A percentile compares a stretch with the other conserved stretches of the same genome.
phyloP scores from a whole-genome alignment of 1,140 invertebrate genomes.

The Cydia fagiglandana region DNA sequence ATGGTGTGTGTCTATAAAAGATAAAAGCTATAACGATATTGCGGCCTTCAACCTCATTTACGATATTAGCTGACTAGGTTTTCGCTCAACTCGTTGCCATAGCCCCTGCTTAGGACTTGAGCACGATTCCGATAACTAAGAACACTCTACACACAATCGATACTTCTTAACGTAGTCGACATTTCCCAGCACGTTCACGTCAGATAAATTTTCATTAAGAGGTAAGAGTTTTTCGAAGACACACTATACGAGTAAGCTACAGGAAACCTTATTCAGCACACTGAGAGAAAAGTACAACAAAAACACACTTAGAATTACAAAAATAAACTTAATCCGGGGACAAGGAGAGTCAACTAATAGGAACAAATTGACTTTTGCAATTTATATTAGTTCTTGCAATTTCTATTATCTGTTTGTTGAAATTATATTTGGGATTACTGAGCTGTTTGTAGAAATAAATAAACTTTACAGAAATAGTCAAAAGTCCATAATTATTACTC shows the following conservation, averaged over 20 bases:
- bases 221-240: neutral
- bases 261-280: neutral
- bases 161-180: slow-evolving; percentile 25
- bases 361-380: no score
- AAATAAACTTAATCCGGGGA: no score
- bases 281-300: no score
- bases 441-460: no score
- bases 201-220: slow-evolving; percentile 1
- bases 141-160: slow-evolving; percentile 22
- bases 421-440: no score
- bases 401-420: no score
- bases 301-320: no score
- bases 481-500: no score
- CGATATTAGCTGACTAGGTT: slow-evolving; percentile 25
- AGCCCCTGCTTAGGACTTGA: slow-evolving; percentile 5
- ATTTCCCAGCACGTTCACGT: neutral
- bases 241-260: neutral
- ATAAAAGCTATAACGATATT: neutral
- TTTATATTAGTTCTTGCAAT: no score
- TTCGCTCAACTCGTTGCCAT: slow-evolving; percentile 12
- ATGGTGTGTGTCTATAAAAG: no score
- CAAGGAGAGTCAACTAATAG: no score
- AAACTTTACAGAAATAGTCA: no score
- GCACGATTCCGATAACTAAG: slow-evolving; percentile 24
- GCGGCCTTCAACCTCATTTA: neutral